Evolutionary conservation across 2,113 vertebrate species (phyloP).

Genomic region (Lasiurus cinereus): DNA sequence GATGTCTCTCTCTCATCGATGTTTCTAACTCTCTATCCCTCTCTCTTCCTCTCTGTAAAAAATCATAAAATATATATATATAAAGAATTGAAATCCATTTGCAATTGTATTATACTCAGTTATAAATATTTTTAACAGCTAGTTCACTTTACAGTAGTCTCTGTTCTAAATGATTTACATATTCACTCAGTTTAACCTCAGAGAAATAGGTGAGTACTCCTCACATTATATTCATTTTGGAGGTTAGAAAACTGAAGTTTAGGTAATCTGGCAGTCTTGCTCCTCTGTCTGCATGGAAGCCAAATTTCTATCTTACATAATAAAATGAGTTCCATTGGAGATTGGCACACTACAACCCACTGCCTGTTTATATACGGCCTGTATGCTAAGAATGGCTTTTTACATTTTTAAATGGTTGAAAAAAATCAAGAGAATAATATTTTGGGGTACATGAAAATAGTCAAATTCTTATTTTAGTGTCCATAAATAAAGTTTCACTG

Average conservation of each 20-base stretch:
- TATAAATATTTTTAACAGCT: neutral
- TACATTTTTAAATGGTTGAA: constrained; percentile 43
- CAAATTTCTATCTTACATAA: constrained; percentile 1
- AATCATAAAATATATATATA: too few relatives aligned
- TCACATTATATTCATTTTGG: neutral
- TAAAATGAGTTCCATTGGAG: constrained; percentile 6
- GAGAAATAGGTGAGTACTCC: neutral
- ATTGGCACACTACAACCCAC: neutral
- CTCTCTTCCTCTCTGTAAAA: too few relatives aligned
- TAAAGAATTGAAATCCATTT: constrained; percentile 10
- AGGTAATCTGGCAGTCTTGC: neutral
- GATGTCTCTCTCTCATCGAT: too few relatives aligned
- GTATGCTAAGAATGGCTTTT: neutral
- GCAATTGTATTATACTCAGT: constrained; percentile 8
- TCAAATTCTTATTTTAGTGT: neutral
- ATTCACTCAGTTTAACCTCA: neutral
- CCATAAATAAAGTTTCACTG: constrained; percentile 26
- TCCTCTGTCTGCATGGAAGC: neutral
- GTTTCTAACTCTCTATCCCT: too few relatives aligned
- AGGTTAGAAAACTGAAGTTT: neutral
- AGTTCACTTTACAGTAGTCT: neutral
- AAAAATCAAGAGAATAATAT: constrained; percentile 46
- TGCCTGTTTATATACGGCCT: neutral
- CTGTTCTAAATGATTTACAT: neutral
- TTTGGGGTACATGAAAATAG: constrained; percentile 3